Percentiles rank a stretch among this genome's conserved stretches.
These are phyloP conservation scores for Xiphophorus couchianus DNA, from an alignment of 2,113 vertebrate species.

Conservation along the genomic window DNA sequence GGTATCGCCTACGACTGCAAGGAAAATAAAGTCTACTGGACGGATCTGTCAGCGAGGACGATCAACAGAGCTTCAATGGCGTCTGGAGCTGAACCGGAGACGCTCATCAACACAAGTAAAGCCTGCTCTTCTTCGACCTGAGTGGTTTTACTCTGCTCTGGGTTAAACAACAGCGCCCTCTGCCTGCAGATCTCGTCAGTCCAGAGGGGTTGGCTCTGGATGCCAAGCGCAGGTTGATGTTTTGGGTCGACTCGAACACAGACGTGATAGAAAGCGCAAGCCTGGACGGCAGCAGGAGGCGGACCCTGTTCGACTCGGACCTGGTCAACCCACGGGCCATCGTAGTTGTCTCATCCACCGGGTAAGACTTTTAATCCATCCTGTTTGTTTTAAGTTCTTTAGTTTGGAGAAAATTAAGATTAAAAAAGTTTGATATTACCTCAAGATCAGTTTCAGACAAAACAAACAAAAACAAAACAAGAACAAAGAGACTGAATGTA, in stretches of 20 bases:
- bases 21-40: conserved; percentile 93
- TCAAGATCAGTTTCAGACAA: no score
- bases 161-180: not conserved
- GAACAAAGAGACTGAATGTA: no score
- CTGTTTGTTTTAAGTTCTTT: not conserved
- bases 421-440: no score
- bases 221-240: conserved; percentile 84
- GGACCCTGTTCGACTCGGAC: conserved; percentile 85
- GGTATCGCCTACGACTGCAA: conserved; percentile 92
- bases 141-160: not conserved
- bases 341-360: conserved; percentile 87
- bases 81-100: conserved; percentile 88
- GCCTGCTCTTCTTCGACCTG: not conserved
- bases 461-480: no score
- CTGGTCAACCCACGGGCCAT: conserved; percentile 96
- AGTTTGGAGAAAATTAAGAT: no score
- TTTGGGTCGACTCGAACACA: conserved; percentile 94
- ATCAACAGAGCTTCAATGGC: conserved; percentile 87
- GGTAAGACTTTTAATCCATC: conserved; percentile 76
- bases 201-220: conserved; percentile 94
- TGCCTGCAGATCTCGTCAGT: conserved; percentile 87
- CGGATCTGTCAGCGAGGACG: conserved; percentile 89
- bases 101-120: conserved; percentile 86
- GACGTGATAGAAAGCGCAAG: conserved; percentile 89
- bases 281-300: conserved; percentile 87